Base-by-base conservation (phyloP, 2,888 invertebrate species). In the Galerucella pusilla region DNA sequence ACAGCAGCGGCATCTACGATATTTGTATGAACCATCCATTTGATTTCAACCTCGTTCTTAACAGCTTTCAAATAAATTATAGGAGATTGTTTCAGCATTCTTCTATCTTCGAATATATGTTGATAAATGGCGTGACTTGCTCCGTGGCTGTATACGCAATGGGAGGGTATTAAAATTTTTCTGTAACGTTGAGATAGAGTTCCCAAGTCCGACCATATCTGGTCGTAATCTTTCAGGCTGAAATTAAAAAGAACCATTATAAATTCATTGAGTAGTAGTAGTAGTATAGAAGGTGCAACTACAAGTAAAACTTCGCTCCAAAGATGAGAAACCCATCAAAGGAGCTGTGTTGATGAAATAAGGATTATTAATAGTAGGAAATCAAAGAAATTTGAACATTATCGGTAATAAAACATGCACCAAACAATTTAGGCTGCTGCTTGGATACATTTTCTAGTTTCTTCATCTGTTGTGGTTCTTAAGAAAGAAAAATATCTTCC, bases 1-100 rank as follows among this genome's bases (percentile, higher is more conserved):
- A 97, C 92, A 0, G 96, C 97, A 0, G 94, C 94, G 0, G 94
- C 97, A 87, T 99, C 98, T 69, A 94, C 90, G 70, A 97, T 89
- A 85, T 97, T 97, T 0, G 97, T 95, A 68, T 89, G 90, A 80
- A 91, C 91, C 96, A 97, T 97, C 66, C 96, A 96, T 70, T 90
- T 89, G 28, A 92, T 91, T 88, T 97, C 97, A 0, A 92, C 90
- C 0, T 89, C 87, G 84, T 97, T 98, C 88, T 99, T 99, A 80
- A 93, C 91, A 0, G 97, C 96, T 85, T 97, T 97, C 88, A 97
- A 89, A 75, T 92, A 90, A 68, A 96, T 93, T 52, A 98, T 93
- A 0, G 97, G 97, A 0, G 97, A 97, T 5, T 93, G 89, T 75
- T 90, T 89, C 77, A 91, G 89, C 57, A 93, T 83, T 69, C 88